These are phyloP conservation scores for Polypedilum vanderplanki DNA, from an alignment of 1,140 invertebrate genomes.

Conservation along the genomic window DNA sequence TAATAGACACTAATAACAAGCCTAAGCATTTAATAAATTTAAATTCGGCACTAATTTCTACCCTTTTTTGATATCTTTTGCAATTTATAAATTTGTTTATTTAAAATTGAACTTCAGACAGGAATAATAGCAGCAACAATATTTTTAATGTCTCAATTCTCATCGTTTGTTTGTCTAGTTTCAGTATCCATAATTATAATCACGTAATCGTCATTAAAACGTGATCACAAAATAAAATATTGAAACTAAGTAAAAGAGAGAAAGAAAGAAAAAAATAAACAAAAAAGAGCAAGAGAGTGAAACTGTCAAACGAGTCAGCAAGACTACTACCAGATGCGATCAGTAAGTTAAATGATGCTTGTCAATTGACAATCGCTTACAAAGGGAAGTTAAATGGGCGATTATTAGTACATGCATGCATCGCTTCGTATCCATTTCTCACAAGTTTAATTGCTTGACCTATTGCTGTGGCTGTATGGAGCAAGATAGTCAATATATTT, in stretches of 20 bases:
- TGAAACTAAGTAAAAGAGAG: too few relatives aligned
- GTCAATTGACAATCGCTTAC: neutral
- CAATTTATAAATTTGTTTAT: too few relatives aligned
- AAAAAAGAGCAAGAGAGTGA: neutral
- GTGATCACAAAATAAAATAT: slow-evolving; percentile 23
- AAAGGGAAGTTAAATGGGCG: slow-evolving; percentile 2
- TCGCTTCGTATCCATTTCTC: neutral
- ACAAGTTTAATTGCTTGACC: slow-evolving; percentile 1
- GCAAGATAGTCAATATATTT: too few relatives aligned
- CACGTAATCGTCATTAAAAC: slow-evolving; percentile 23
- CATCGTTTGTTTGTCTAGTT: neutral
- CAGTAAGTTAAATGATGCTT: neutral
- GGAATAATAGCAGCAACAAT: too few relatives aligned
- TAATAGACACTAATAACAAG: too few relatives aligned
- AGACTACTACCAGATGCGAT: neutral
- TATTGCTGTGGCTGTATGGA: neutral
- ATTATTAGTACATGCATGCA: neutral
- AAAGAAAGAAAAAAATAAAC: neutral
- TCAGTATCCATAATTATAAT: slow-evolving; percentile 8
- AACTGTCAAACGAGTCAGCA: neutral
- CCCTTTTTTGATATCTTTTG: too few relatives aligned
- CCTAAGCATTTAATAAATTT: too few relatives aligned
- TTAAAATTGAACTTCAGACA: too few relatives aligned
- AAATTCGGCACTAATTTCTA: too few relatives aligned
- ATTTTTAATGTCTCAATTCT: slow-evolving; percentile 22